Evolutionary conservation across 2,797 vertebrate genomes (phyloP).

Genomic region (Sebastes variabilis): DNA sequence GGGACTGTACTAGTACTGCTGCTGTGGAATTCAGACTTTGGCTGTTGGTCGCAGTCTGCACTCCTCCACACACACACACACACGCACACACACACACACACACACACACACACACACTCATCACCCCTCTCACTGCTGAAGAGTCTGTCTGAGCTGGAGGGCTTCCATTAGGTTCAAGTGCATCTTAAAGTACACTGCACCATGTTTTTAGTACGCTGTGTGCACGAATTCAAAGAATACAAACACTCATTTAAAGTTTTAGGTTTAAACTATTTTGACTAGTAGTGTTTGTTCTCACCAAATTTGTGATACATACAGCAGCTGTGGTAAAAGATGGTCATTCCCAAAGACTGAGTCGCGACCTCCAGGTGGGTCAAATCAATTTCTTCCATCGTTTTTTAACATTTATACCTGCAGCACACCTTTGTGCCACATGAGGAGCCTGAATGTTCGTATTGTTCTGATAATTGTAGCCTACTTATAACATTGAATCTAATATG

Average conservation of each 20-base stretch:
- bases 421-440: too few relatives aligned
- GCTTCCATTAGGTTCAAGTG: conserved; percentile 53
- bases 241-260: background rate
- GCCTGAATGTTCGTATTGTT: too few relatives aligned
- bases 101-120: conserved; percentile 28
- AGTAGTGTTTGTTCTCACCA: background rate
- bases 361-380: too few relatives aligned
- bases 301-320: background rate
- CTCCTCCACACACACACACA: conserved; percentile 42
- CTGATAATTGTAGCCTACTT: too few relatives aligned
- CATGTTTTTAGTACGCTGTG: background rate
- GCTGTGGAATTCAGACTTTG: conserved; percentile 75
- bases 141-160: conserved; percentile 55
- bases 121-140: conserved; percentile 24
- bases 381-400: too few relatives aligned
- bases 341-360: too few relatives aligned
- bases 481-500: too few relatives aligned
- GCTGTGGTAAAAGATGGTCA: background rate
- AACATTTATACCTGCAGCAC: too few relatives aligned
- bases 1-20: conserved; percentile 33
- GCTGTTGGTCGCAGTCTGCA: conserved; percentile 57
- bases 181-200: conserved; percentile 2
- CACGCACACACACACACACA: conserved; percentile 6
- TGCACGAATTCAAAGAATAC: conserved; percentile 2
- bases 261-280: background rate